Evolutionary conservation across 2,888 invertebrate species (phyloP), one percentile per base, ranked within the genome.

Genomic region (Harpalus rubripes): DNA sequence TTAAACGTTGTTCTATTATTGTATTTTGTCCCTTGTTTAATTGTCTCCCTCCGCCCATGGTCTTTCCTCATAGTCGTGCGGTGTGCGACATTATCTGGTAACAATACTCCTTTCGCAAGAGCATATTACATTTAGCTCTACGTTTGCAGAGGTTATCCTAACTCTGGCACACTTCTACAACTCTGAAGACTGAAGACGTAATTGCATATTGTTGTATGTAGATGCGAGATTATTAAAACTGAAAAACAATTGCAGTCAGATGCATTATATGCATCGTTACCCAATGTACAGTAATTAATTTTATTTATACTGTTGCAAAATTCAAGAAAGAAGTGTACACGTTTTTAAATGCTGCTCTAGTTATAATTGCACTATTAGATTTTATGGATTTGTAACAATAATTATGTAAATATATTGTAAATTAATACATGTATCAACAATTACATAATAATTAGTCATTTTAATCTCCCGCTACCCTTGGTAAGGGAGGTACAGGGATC

Each of bases 61-160:
- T 52, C 44, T 52, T 52, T 52, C 44, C 44, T 52, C 8, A 52
- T 12, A 52, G 3, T 52, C 8, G 44, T 52, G 44, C 16, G 7
- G 12, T 78, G 56, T 78, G 78, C 58, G 26, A 15, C 78, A 78
- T 78, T 72, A 72, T 72, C 8, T 41, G 15, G n/a, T 15, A 68
- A 80, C 61, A 80, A 80, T 80, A 41, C 80, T 32, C 16, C 16
- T 80, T 80, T 80, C 80, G 80, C 41, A 80, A 80, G 7, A 12
- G 32, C 7, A 59, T 78, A 78, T 58, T 58, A 78, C 78, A 78
- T 78, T 80, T 61, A 78, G 59, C 15, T 78, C 59, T 26, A 79
- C 79, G 32, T 79, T 79, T 79, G 59, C 79, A 39, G 56, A 79
- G 79, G 16, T 56, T 52, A 76, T 76, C 7, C 76, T 10, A 16